Evolutionary conservation across 2,888 invertebrate genomes (phyloP), one percentile per base, ranked within the genome.

Genomic region (Cheilosia variabilis): DNA sequence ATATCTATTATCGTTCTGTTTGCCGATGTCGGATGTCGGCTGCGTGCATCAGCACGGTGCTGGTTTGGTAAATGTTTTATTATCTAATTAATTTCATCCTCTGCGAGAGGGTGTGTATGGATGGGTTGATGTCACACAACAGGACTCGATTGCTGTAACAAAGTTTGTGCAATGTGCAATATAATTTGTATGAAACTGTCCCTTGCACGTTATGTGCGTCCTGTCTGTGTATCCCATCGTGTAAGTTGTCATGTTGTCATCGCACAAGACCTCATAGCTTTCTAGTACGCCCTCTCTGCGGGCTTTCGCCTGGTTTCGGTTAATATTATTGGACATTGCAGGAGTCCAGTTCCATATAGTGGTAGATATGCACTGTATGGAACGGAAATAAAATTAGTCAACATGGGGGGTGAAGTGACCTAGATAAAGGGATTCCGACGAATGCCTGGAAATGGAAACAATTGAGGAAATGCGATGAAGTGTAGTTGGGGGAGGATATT

Each of bases 331-430:
- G 76, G 52, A 60, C 65, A 75, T 80, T 71, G 73, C 79, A 75
- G 75, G 84, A 43, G 75, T 53, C 47, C 69, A 31, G n/a, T 17
- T 57, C 19, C 24, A 50, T 5, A n/a, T 2, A 2, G 10, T 2
- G 34, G 55, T 78, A 50, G 65, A 17, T 55, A 57, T 57, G 52
- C 53, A 47, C 7, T 60, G 19, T 53, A 53, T 34, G 37, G 50
- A 65, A 34, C 69, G 60, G 60, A 80, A 71, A 80, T 65, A 66
- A 84, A 84, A 84, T 84, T 84, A 84, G 80, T 76, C 84, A 71
- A 80, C 75, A 60, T 37, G 65, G 60, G 65, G 79, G 68, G 66
- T 71, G 65, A 57, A 66, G 13, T 75, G 80, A 80, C 84, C 80
- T 41, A 80, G 71, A 80, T 80, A 76, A 72, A 79, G 47, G 71